Conservation (phyloP, 2,888 invertebrate genomes). For the Lasioglossum villosulum region DNA sequence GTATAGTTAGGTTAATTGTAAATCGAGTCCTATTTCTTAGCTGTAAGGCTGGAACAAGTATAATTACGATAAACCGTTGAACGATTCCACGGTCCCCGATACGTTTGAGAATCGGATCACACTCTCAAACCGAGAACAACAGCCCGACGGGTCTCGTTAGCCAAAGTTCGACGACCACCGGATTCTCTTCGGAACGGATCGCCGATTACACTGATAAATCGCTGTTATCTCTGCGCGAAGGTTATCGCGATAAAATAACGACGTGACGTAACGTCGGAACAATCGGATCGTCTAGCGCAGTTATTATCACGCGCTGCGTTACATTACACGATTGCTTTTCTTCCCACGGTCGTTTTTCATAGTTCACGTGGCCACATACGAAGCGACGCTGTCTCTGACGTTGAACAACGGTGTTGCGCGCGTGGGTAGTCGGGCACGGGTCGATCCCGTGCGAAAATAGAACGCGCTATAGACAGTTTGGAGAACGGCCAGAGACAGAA, state of each 20-base stretch:
- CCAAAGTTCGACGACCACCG: neutral
- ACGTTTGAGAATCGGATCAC: neutral
- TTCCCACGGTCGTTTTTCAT: slow-evolving; percentile 26
- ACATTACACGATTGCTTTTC: neutral
- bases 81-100: neutral
- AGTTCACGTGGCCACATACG: neutral
- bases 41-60: too few species aligned
- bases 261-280: neutral
- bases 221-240: slow-evolving; percentile 8
- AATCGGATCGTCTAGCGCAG: neutral
- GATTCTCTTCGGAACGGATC: neutral
- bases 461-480: slow-evolving; percentile 39
- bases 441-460: slow-evolving; percentile 47
- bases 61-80: neutral
- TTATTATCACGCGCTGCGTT: slow-evolving; percentile 14
- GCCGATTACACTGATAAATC: neutral
- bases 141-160: neutral
- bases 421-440: slow-evolving; percentile 5
- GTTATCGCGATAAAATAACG: neutral
- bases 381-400: neutral
- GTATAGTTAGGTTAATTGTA: too few species aligned
- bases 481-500: slow-evolving; percentile 35
- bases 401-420: neutral
- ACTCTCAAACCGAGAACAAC: neutral
- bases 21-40: too few species aligned